phyloP scores from a whole-genome alignment of 2,797 vertebrate genomes.

The Petrocephalus sullivani region DNA sequence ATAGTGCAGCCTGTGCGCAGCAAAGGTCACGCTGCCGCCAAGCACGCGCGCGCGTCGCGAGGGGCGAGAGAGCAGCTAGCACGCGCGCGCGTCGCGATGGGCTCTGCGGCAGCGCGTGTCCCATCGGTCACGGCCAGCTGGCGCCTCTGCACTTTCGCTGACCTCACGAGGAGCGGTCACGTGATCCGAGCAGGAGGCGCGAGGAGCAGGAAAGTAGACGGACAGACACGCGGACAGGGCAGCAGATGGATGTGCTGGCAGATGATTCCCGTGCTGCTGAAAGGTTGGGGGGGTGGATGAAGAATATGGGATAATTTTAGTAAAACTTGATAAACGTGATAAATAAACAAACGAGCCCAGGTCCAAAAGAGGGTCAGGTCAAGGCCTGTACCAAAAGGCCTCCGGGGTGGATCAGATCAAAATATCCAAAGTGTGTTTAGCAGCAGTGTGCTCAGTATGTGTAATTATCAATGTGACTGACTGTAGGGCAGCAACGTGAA shows the following conservation, averaged over 20 bases:
- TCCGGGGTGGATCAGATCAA: neutral
- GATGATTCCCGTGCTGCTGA: neutral
- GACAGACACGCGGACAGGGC: neutral
- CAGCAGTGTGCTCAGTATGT: neutral
- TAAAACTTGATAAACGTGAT: neutral
- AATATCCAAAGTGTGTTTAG: neutral
- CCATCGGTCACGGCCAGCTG: neutral
- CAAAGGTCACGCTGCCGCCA: neutral
- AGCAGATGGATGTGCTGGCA: neutral
- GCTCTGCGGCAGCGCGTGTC: no score
- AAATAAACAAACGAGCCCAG: neutral
- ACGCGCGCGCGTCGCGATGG: no score
- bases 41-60: neutral
- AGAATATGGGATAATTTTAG: neutral
- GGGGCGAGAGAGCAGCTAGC: neutral
- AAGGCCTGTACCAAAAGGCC: neutral
- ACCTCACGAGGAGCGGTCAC: neutral
- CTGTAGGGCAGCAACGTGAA: neutral
- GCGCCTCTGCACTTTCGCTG: neutral
- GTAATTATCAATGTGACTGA: neutral
- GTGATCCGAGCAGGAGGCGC: neutral
- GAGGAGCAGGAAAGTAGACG: neutral
- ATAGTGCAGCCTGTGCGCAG: neutral
- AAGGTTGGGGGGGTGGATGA: neutral
- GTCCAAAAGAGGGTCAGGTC: neutral